These are phyloP conservation scores for Darevskia nairensis DNA, from an alignment of 2,797 vertebrate species.

Conservation along the genomic window DNA sequence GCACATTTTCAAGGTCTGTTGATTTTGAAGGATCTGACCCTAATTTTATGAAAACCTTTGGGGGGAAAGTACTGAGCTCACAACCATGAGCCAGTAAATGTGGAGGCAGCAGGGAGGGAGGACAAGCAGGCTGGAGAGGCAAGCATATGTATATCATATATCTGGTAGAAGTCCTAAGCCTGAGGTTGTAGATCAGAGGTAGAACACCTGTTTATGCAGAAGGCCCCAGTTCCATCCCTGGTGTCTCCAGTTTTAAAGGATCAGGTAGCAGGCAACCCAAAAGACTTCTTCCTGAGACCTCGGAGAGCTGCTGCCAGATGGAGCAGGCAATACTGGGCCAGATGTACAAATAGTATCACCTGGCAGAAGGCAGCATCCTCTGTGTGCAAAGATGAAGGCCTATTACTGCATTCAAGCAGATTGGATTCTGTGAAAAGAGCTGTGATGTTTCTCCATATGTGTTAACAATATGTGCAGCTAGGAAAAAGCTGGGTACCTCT, in stretches of 20 bases:
- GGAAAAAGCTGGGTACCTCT: not conserved
- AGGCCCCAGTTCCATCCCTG: not conserved
- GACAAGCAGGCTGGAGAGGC: not conserved
- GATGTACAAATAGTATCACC: too few species aligned
- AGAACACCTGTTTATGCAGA: not conserved
- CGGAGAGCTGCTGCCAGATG: not conserved
- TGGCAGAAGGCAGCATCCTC: not conserved
- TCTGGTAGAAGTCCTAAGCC: not conserved
- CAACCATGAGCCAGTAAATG: not conserved
- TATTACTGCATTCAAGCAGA: not conserved
- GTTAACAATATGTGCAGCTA: not conserved
- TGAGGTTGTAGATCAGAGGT: not conserved
- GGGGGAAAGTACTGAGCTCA: not conserved
- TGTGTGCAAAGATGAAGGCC: not conserved
- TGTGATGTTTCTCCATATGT: not conserved
- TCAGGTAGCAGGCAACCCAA: not conserved
- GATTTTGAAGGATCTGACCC: not conserved
- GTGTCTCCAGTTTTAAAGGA: not conserved
- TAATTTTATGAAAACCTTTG: not conserved
- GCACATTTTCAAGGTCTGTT: slow-evolving; percentile 11
- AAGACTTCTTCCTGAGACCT: not conserved
- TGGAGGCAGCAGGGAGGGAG: not conserved
- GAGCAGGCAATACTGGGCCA: not conserved
- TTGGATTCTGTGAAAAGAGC: not conserved
- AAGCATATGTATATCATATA: not conserved